Percentiles rank a stretch among this genome's conserved stretches.
Conservation (phyloP, 1,140 invertebrate species). For the Laupala kohalensis region DNA sequence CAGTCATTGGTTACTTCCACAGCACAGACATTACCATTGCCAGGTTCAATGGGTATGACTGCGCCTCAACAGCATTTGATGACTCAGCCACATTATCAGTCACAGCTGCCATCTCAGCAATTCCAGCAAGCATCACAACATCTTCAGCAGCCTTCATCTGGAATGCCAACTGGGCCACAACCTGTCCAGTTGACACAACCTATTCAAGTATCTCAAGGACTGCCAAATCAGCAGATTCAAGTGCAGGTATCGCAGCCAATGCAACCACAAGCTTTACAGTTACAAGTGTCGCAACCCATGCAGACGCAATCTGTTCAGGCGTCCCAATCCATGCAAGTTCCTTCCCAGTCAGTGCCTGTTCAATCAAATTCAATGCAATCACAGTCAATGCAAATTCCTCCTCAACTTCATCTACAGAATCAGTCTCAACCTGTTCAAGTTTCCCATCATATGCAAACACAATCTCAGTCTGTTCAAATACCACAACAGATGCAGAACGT, state of each 20-base stretch:
- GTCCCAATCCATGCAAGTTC: conserved; percentile 15
- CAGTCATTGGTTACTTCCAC: not conserved
- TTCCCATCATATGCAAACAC: conserved; percentile 14
- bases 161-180: not conserved
- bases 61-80: not conserved
- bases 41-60: not conserved
- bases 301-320: conserved; percentile 10
- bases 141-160: conserved; percentile 10
- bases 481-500: conserved; percentile 8
- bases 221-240: not conserved
- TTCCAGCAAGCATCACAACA: conserved; percentile 12
- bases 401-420: conserved; percentile 25
- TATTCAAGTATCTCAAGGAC: conserved; percentile 7
- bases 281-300: conserved; percentile 10
- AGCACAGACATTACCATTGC: not conserved
- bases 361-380: conserved; percentile 18
- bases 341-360: conserved; percentile 15
- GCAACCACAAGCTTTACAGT: conserved; percentile 10
- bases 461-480: conserved; percentile 1
- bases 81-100: not conserved
- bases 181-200: conserved; percentile 13
- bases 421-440: conserved; percentile 24
- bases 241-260: conserved; percentile 8
- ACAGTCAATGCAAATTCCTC: conserved; percentile 30
- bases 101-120: conserved; percentile 1